Conservation (phyloP, 37 sponge, comb jelly and placozoan genomes). For the Spongilla lacustris region DNA sequence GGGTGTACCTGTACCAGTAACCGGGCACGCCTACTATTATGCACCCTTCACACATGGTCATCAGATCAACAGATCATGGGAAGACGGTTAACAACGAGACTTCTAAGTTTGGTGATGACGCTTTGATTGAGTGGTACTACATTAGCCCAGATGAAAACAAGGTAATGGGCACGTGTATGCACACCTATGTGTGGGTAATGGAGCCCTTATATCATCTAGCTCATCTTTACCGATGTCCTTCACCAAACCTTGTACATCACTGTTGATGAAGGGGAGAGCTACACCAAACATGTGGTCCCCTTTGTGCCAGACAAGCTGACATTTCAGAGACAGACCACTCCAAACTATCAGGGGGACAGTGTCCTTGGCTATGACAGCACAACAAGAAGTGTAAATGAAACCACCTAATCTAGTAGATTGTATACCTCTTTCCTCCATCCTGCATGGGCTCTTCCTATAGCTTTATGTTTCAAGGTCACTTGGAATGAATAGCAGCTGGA, state of each 20-base stretch:
- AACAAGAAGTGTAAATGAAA: not conserved
- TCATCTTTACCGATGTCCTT: slow-evolving; percentile 66
- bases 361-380: slow-evolving; percentile 8
- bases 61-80: slow-evolving; percentile 80
- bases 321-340: slow-evolving; percentile 9
- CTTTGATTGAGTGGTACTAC: slow-evolving; percentile 57
- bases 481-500: not conserved
- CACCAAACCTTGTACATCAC: slow-evolving; percentile 57
- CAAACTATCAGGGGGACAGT: slow-evolving; percentile 1
- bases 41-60: no score
- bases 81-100: slow-evolving; percentile 66
- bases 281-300: not conserved
- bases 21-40: no score
- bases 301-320: slow-evolving; percentile 6
- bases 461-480: not conserved
- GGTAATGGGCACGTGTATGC: not conserved
- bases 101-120: slow-evolving; percentile 13
- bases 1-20: not conserved
- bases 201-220: slow-evolving; percentile 38
- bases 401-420: no score
- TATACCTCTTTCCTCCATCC: not conserved
- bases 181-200: not conserved
- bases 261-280: slow-evolving; percentile 67
- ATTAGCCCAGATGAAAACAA: slow-evolving; percentile 33
- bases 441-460: not conserved